These are phyloP conservation scores for Percopsis omiscomaycus DNA, from an alignment of 2,797 vertebrate species.

Conservation along the genomic window DNA sequence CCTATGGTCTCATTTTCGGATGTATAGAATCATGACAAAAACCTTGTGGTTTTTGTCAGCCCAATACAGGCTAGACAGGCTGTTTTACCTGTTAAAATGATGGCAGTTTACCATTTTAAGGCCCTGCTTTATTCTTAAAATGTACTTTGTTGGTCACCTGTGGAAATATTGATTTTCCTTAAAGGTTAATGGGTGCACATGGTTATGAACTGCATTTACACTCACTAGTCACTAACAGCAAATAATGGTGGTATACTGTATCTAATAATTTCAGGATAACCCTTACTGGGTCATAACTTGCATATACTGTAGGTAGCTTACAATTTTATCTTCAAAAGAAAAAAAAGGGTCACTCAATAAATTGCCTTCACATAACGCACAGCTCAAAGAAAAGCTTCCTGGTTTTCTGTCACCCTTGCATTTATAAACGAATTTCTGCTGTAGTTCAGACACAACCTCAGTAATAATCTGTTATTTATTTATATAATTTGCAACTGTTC, in stretches of 20 bases:
- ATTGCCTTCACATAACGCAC: constrained; percentile 7
- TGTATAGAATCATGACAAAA: too few species aligned
- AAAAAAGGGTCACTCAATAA: constrained; percentile 2
- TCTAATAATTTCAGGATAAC: not conserved
- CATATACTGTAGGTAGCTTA: not conserved
- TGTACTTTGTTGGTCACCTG: not conserved
- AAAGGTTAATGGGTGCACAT: not conserved
- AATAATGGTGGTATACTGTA: not conserved
- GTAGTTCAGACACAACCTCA: not conserved
- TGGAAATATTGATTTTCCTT: constrained; percentile 1
- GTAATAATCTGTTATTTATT: constrained; percentile 20
- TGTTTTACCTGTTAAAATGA: not conserved
- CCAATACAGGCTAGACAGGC: not conserved
- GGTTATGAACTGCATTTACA: not conserved
- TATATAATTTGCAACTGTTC: constrained; percentile 1
- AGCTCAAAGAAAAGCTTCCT: not conserved
- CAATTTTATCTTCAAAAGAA: constrained; percentile 1
- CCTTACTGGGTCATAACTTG: not conserved
- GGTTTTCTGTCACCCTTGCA: not conserved
- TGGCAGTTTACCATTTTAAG: not conserved
- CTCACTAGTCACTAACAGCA: constrained; percentile 1
- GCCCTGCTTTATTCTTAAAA: constrained; percentile 5
- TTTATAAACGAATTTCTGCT: not conserved
- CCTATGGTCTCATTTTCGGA: too few species aligned
- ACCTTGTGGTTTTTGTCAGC: too few species aligned